Evolutionary conservation across 2,888 invertebrate species (phyloP).

Genomic region (Parnassius smintheus): DNA sequence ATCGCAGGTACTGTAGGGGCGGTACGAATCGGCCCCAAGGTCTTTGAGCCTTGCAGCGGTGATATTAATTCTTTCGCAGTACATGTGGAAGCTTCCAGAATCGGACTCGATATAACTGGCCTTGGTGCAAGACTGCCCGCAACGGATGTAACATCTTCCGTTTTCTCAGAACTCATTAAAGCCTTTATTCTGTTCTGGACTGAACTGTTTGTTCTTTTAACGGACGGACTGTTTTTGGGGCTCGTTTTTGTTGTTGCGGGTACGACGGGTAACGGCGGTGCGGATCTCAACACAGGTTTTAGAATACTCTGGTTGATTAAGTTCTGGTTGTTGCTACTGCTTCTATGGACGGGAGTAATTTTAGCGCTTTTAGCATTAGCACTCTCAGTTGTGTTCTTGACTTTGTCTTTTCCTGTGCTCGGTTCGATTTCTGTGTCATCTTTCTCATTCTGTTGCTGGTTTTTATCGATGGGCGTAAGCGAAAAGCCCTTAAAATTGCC

Average conservation of each 20-base stretch:
- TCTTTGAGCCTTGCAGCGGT: conserved; percentile 82
- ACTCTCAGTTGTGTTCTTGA: conserved; percentile 32
- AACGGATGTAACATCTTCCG: conserved; percentile 56
- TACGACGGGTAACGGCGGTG: conserved; percentile 84
- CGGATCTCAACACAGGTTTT: conserved; percentile 77
- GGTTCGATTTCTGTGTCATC: conserved; percentile 31
- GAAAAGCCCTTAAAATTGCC: conserved; percentile 94
- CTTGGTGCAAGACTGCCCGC: conserved; percentile 83
- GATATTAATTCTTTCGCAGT: conserved; percentile 87
- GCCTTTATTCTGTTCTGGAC: conserved; percentile 73
- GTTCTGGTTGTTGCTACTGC: conserved; percentile 63
- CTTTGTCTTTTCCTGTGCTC: conserved; percentile 29
- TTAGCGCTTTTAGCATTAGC: conserved; percentile 74
- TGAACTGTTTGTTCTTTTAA: conserved; percentile 66
- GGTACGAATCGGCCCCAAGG: conserved; percentile 81
- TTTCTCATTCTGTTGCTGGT: conserved; percentile 46
- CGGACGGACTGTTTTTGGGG: conserved; percentile 61
- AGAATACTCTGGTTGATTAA: conserved; percentile 56
- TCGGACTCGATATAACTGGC: conserved; percentile 90
- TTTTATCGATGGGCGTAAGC: conserved; percentile 83
- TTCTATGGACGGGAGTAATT: conserved; percentile 73
- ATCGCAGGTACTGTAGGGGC: conserved; percentile 78
- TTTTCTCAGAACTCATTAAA: conserved; percentile 64
- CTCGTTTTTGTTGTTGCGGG: conserved; percentile 56
- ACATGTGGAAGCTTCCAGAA: conserved; percentile 90